phyloP scores from a whole-genome alignment of 2,888 invertebrate species.

The Ectobius pallidus region DNA sequence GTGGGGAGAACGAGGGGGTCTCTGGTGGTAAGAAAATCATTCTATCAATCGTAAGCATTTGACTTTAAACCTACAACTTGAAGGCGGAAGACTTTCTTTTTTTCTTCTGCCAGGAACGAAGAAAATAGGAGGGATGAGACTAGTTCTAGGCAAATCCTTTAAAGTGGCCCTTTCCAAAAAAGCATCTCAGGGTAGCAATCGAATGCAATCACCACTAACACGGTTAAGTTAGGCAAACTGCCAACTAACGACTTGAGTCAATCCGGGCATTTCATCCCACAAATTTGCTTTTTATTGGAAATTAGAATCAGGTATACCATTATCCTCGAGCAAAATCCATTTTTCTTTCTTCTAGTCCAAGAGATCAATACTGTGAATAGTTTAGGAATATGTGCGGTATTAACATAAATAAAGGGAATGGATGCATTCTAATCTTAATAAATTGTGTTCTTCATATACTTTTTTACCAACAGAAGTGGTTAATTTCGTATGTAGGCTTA shows the following conservation, averaged over 20 bases:
- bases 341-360: too few relatives aligned
- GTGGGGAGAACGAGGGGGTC: not conserved
- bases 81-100: slow-evolving; percentile 7
- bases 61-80: slow-evolving; percentile 16
- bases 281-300: too few relatives aligned
- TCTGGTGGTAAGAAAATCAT: slow-evolving; percentile 12
- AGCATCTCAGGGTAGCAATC: not conserved
- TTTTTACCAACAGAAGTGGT: too few relatives aligned
- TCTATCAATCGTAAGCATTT: slow-evolving; percentile 8
- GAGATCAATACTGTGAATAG: too few relatives aligned
- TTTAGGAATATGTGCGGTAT: too few relatives aligned
- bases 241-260: not conserved
- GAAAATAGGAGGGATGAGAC: not conserved
- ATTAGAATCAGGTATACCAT: too few relatives aligned
- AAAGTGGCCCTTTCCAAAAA: not conserved
- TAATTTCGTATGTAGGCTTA: too few relatives aligned
- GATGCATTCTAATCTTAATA: too few relatives aligned
- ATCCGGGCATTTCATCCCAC: too few relatives aligned
- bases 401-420: too few relatives aligned
- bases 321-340: too few relatives aligned
- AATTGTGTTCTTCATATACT: too few relatives aligned
- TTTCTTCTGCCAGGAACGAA: not conserved
- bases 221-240: not conserved
- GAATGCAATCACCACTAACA: not conserved
- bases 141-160: slow-evolving; percentile 1